phyloP scores from a whole-genome alignment of 2,113 vertebrate genomes.

The Marmota flaviventris region DNA sequence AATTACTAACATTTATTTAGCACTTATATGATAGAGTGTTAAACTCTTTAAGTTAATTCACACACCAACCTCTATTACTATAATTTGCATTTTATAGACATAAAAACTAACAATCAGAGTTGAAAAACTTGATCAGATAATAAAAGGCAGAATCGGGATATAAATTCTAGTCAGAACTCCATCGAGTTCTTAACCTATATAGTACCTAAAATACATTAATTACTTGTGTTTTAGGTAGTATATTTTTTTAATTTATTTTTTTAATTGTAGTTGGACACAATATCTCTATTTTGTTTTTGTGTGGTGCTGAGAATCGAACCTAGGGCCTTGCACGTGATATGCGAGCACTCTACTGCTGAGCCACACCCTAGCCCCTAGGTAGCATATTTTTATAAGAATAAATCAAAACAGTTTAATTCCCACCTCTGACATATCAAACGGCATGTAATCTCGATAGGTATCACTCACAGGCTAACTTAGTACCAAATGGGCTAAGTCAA shows the following conservation, averaged over 20 bases:
- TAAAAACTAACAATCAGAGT: constrained; percentile 49
- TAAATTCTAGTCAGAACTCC: constrained; percentile 24
- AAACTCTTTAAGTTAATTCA: neutral
- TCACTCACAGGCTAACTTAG: neutral
- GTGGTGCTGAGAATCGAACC: too few species aligned
- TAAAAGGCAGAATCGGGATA: neutral
- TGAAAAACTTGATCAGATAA: constrained; percentile 24
- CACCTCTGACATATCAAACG: neutral
- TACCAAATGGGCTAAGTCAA: neutral
- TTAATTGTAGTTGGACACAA: too few species aligned
- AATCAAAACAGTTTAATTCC: constrained; percentile 11
- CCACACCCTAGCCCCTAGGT: neutral
- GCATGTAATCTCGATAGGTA: neutral
- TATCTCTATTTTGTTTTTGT: too few species aligned
- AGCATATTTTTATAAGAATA: constrained; percentile 20
- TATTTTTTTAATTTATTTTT: neutral
- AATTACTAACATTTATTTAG: constrained; percentile 16
- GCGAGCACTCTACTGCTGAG: too few species aligned
- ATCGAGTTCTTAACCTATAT: neutral
- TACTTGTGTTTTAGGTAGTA: neutral
- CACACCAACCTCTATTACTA: neutral
- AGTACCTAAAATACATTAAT: neutral
- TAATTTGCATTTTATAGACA: constrained; percentile 2
- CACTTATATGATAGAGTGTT: neutral
- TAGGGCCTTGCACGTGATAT: too few species aligned